These are phyloP conservation scores for Hyperopisus bebe DNA, from an alignment of 2,113 vertebrate species.

Conservation along the genomic window DNA sequence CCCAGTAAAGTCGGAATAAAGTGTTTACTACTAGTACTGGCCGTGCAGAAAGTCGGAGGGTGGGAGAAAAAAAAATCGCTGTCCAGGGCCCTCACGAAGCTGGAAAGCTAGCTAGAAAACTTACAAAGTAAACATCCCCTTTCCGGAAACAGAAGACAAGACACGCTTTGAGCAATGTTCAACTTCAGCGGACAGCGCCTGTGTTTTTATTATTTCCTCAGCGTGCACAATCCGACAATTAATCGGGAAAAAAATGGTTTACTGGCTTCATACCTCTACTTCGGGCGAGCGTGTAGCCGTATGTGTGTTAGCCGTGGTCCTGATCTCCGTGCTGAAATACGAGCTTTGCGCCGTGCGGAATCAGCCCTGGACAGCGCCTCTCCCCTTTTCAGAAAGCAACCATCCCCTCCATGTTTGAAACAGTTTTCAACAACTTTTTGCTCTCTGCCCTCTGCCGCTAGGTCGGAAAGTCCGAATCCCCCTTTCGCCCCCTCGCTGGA, in stretches of 20 bases:
- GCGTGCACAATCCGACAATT: background rate
- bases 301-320: slow-evolving; percentile 64
- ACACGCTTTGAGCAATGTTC: background rate
- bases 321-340: slow-evolving; percentile 47
- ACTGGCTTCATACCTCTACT: background rate
- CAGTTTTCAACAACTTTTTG: slow-evolving; percentile 36
- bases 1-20: background rate
- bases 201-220: background rate
- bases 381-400: slow-evolving; percentile 43
- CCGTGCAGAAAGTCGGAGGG: background rate
- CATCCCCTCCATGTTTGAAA: slow-evolving; percentile 59
- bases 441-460: slow-evolving; percentile 7
- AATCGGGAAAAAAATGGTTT: background rate
- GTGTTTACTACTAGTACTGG: background rate
- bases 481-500: background rate
- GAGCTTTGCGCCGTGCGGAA: slow-evolving; percentile 45
- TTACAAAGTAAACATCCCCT: slow-evolving; percentile 25
- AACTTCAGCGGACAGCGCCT: slow-evolving; percentile 4
- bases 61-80: slow-evolving; percentile 29
- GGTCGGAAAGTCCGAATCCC: background rate
- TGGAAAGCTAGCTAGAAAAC: background rate
- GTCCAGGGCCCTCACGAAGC: slow-evolving; percentile 27
- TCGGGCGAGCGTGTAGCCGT: background rate
- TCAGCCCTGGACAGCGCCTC: slow-evolving; percentile 86
- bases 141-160: slow-evolving; percentile 29